phyloP scores from a whole-genome alignment of 2,797 vertebrate genomes.

The Coluber constrictor region DNA sequence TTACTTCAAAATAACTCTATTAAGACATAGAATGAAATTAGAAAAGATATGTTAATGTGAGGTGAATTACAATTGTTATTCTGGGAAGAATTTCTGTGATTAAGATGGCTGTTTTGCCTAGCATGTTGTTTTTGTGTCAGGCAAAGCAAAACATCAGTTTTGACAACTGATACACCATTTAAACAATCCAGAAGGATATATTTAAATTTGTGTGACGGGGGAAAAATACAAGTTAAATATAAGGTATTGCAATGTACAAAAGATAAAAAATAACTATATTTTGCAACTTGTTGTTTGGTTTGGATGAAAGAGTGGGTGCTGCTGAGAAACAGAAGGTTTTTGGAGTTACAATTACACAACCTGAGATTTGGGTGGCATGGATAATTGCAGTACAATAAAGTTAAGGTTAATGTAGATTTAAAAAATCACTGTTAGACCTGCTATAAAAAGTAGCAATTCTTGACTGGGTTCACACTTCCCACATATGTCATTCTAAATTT shows the following conservation, averaged over 20 bases:
- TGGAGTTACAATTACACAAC: background rate
- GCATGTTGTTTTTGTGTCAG: background rate
- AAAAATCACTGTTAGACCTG: background rate
- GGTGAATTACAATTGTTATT: background rate
- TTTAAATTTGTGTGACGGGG: background rate
- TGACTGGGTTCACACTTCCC: background rate
- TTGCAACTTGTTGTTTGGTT: background rate
- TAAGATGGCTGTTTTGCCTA: background rate
- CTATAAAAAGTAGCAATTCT: background rate
- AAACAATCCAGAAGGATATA: background rate
- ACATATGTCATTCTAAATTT: background rate
- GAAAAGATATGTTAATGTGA: background rate
- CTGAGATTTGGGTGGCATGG: background rate
- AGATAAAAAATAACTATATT: background rate
- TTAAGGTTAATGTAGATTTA: background rate
- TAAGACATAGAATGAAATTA: background rate
- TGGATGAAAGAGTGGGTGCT: background rate
- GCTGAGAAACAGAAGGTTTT: background rate
- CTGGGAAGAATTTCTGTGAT: background rate
- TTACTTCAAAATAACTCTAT: background rate
- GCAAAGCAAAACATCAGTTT: background rate
- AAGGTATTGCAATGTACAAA: background rate
- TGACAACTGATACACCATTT: background rate
- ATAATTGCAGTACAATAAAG: background rate
- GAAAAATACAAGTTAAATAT: background rate